A percentile compares a stretch with the other conserved stretches of the same genome.
Conservation (phyloP, 1,140 invertebrate genomes). For the Oncopodura yosiiana region DNA sequence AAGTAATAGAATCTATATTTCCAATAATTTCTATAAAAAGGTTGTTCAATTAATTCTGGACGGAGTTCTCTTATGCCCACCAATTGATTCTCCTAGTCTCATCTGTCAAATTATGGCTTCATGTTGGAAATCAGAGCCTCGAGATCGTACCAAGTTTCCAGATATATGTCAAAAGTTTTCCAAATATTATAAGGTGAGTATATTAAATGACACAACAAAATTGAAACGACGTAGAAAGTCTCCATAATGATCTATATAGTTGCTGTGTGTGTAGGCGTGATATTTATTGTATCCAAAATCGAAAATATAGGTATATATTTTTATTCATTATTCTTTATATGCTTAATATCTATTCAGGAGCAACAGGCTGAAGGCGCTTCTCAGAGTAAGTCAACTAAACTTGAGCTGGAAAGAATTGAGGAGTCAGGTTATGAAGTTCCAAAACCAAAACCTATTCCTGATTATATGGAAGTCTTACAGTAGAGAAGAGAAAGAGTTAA, state of each 20-base stretch:
- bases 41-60: conserved; percentile 73
- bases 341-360: too few species aligned
- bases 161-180: conserved; percentile 57
- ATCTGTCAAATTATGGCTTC: conserved; percentile 70
- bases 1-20: too few species aligned
- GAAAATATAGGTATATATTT: too few species aligned
- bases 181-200: conserved; percentile 1
- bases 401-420: background rate
- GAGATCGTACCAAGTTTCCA: conserved; percentile 61
- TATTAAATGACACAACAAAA: background rate
- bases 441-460: conserved; percentile 7
- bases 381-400: too few species aligned
- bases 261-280: too few species aligned
- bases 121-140: conserved; percentile 76
- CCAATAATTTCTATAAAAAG: too few species aligned
- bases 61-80: conserved; percentile 70
- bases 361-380: too few species aligned
- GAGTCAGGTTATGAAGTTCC: conserved; percentile 22
- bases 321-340: too few species aligned
- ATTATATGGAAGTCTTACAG: conserved; percentile 24
- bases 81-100: conserved; percentile 65
- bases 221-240: background rate
- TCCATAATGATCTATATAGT: too few species aligned
- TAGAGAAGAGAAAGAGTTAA: too few species aligned
- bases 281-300: too few species aligned